Base-by-base conservation (phyloP, 2,888 invertebrate genomes). In the Polymixis flavicincta region DNA sequence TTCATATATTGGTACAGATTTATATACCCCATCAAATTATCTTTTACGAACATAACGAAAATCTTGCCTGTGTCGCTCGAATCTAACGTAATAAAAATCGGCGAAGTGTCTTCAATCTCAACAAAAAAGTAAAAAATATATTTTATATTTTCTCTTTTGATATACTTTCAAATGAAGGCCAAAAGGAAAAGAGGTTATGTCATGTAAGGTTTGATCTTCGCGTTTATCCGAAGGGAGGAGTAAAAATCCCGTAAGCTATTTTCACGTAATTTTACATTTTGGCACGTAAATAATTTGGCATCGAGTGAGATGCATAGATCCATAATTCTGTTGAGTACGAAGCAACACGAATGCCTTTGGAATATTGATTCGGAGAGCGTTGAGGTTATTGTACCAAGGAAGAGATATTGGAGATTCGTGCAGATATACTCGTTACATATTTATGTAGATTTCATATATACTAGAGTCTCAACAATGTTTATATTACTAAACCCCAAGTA, bases 231-330 rank as follows among this genome's bases (percentile, higher is more conserved):
- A 69, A 72, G 59, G 50, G 25, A 32, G 11, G 65, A 60, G 68
- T 60, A 67, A 65, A 52, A 74, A 52, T 54, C 25, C 9, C 54
- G 68, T 70, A 63, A 61, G 60, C 66, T 72, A 80, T 76, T 78
- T 78, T 76, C 74, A 77, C 76, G 52, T 82, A 78, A 82, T 87
- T 80, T 78, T 74, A 74, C 79, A 84, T 86, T 84, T 87, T 83
- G 82, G 80, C 84, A 84, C 83, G 83, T 82, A 87, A 87, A 87
- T 86, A 84, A 84, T 87, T 87, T 85, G 83, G 85, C 83, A 79
- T 74, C 71, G 80, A 84, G 75, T 74, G 84, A 82, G 82, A 79
- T 85, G 84, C 86, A 87, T 85, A 84, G 80, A 87, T 84, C 83
- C 82, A 87, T 84, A 85, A 85, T 82, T 75, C 80, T 73, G 83